Evolutionary conservation across 2,888 invertebrate genomes (phyloP), one percentile per base, ranked within the genome.

Genomic region (Osedax frankpressi): DNA sequence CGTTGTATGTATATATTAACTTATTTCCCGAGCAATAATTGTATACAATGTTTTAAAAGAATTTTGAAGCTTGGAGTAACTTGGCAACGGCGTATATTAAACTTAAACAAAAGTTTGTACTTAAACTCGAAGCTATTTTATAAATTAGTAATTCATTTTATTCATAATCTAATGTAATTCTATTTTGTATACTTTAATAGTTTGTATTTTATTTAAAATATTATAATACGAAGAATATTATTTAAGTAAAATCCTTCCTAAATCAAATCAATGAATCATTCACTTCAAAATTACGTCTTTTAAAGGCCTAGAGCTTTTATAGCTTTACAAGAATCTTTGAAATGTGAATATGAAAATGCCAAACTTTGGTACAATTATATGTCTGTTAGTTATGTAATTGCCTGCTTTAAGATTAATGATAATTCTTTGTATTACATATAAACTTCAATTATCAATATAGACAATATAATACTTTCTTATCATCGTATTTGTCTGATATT

Each of bases 31-130:
- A n/a, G n/a, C n/a, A n/a, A n/a, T n/a, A n/a, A n/a, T n/a, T n/a
- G n/a, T n/a, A n/a, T n/a, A n/a, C n/a, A n/a, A n/a, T n/a, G n/a
- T n/a, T n/a, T n/a, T n/a, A n/a, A n/a, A n/a, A 85, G 82, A 91
- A 91, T 73, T 96, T 93, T 83, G 95, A 97, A 85, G 94, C 94
- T 0, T 98, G 97, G 98, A 97, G 94, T 85, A 98, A 98, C 84
- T 86, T 98, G 75, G 93, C 94, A 19, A 93, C 95, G 81, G 92
- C 93, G 1, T 93, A 95, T 79, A 90, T 94, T 6, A 90, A 92
- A 80, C 86, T 91, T 73, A 91, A 91, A 0, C 91, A 96, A 81
- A 94, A 93, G 85, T 87, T 88, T 74, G 81, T 78, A 3, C 71
- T 29, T 14, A 69, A 26, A n/a, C 3, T 69, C 28, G 11, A 25